Evolutionary conservation across 2,797 vertebrate species (phyloP).

Genomic region (Hephaestus fuliginosus): DNA sequence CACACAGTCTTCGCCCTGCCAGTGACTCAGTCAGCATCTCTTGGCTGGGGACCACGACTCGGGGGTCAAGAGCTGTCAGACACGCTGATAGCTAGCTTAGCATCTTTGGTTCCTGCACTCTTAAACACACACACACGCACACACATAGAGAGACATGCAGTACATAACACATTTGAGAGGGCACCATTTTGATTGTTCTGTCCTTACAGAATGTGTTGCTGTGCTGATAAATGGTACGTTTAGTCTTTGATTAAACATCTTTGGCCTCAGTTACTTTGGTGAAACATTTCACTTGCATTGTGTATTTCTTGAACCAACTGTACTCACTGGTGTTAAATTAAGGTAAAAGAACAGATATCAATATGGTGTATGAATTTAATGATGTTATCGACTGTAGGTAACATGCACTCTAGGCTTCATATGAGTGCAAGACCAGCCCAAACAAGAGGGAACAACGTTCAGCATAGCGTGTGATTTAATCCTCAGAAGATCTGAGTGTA

Average conservation of each 20-base stretch:
- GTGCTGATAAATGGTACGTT: neutral
- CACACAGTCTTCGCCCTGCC: slow-evolving; percentile 25
- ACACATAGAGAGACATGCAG: neutral
- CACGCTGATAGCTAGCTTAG: slow-evolving; percentile 51
- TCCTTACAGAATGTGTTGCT: neutral
- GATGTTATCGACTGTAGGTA: neutral
- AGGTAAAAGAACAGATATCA: too few species aligned
- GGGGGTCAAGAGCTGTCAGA: slow-evolving; percentile 70
- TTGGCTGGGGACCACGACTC: slow-evolving; percentile 25
- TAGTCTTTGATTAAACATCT: slow-evolving; percentile 1
- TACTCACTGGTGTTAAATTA: neutral
- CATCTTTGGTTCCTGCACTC: slow-evolving; percentile 33
- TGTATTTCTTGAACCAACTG: neutral
- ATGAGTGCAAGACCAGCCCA: neutral
- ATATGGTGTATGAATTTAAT: neutral
- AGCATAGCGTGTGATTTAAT: neutral
- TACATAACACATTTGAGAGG: neutral
- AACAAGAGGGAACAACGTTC: neutral
- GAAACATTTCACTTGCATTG: neutral
- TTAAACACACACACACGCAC: neutral
- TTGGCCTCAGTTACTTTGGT: neutral
- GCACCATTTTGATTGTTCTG: neutral
- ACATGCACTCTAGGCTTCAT: neutral
- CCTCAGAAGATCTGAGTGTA: neutral
- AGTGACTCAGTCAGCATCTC: slow-evolving; percentile 56